These are phyloP conservation scores for Onychomys leucogaster DNA, from an alignment of 2,797 vertebrate species.

Conservation along the genomic window DNA sequence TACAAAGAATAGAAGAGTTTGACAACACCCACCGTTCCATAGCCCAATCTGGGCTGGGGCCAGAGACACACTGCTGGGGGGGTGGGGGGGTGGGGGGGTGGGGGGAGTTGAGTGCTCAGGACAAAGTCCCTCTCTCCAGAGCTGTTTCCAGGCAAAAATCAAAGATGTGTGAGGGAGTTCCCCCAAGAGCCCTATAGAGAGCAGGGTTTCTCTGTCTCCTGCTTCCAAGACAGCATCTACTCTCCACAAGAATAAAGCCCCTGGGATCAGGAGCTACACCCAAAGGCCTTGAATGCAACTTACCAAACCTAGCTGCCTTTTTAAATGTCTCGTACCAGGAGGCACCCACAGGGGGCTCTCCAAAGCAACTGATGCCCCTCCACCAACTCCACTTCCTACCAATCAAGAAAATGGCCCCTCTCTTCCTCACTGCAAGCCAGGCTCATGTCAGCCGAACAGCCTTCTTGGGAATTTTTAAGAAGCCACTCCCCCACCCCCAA, in stretches of 20 bases:
- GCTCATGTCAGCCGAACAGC: not conserved
- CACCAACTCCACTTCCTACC: not conserved
- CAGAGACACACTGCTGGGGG: not conserved
- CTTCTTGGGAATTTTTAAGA: not conserved
- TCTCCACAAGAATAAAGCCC: not conserved
- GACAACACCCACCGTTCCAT: not conserved
- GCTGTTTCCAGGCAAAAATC: not conserved
- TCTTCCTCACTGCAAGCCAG: not conserved
- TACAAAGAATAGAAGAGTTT: not conserved
- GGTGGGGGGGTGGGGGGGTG: too few relatives aligned
- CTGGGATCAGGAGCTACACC: not conserved
- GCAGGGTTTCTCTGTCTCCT: not conserved
- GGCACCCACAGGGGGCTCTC: not conserved
- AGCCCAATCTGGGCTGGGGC: not conserved
- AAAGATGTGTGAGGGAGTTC: not conserved
- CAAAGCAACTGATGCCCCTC: not conserved
- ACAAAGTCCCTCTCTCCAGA: not conserved
- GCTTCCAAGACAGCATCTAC: not conserved
- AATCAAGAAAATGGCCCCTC: not conserved
- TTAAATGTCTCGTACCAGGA: fast-evolving
- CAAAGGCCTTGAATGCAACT: not conserved
- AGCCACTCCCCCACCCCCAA: not conserved
- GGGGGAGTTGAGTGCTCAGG: not conserved
- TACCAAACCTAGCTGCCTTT: not conserved
- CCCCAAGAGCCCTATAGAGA: not conserved